Conservation (phyloP, 2,797 vertebrate species). For the Benthosema pterotum region DNA sequence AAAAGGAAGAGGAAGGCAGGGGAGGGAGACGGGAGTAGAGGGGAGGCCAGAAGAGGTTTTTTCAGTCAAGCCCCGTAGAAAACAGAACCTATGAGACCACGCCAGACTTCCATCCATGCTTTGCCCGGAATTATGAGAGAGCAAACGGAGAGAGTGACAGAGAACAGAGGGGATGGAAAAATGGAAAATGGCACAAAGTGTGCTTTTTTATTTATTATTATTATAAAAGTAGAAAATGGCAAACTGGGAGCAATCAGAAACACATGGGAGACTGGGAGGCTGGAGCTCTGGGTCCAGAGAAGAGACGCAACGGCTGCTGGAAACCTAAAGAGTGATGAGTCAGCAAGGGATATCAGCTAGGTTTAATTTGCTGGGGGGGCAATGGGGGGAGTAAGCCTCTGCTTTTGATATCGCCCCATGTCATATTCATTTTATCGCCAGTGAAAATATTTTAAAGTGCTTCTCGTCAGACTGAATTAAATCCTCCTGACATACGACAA, state of each 20-base stretch:
- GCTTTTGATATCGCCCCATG: too few relatives aligned
- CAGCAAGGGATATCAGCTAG: constrained; percentile 36
- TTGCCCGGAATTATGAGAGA: constrained; percentile 18
- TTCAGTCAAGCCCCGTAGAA: constrained; percentile 29
- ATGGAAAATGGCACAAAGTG: constrained; percentile 44
- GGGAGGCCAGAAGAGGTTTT: constrained; percentile 27
- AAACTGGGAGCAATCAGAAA: constrained; percentile 27
- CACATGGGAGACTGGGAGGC: constrained; percentile 9
- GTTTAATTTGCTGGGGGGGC: too few relatives aligned
- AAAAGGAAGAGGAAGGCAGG: constrained; percentile 60
- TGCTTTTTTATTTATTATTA: not conserved
- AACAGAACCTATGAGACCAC: constrained; percentile 1
- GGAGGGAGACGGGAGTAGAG: constrained; percentile 37
- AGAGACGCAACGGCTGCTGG: constrained; percentile 13
- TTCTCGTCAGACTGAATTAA: too few relatives aligned
- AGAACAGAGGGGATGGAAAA: constrained; percentile 32
- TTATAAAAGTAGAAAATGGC: constrained; percentile 5
- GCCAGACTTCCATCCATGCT: constrained; percentile 17
- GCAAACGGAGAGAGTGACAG: constrained; percentile 5
- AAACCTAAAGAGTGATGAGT: constrained; percentile 16
- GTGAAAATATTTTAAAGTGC: too few relatives aligned
- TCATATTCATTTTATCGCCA: too few relatives aligned
- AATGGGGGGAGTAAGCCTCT: too few relatives aligned
- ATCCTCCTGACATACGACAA: too few relatives aligned
- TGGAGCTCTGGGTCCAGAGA: not conserved